Evolutionary conservation across 2,797 vertebrate genomes (phyloP).

Genomic region (Heterohyrax brucei): DNA sequence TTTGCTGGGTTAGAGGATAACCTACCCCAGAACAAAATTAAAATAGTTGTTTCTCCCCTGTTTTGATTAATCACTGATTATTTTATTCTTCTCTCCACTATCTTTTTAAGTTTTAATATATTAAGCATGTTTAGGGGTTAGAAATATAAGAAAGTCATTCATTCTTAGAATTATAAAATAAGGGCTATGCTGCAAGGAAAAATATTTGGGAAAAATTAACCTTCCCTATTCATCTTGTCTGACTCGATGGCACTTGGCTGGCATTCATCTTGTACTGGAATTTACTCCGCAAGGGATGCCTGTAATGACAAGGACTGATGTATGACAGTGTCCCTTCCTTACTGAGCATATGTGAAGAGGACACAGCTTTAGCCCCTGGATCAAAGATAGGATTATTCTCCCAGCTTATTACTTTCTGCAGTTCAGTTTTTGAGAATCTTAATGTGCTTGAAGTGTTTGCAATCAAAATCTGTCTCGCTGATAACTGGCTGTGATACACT

Average conservation of each 20-base stretch:
- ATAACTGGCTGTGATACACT: not conserved
- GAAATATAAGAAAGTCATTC: slow-evolving; percentile 6
- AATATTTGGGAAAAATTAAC: not conserved
- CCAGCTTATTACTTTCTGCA: not conserved
- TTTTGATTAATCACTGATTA: slow-evolving; percentile 27
- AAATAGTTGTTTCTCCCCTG: not conserved
- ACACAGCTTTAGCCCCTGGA: not conserved
- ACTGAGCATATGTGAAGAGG: not conserved
- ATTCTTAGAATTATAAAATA: slow-evolving; percentile 20
- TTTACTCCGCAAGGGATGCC: not conserved
- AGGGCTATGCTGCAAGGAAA: not conserved
- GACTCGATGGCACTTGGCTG: too few relatives aligned
- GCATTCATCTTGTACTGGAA: not conserved
- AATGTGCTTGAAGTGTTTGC: not conserved
- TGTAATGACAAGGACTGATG: not conserved
- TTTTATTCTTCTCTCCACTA: not conserved
- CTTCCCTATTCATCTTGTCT: not conserved
- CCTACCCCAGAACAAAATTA: not conserved
- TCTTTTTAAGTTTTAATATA: not conserved
- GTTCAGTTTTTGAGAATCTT: slow-evolving; percentile 6
- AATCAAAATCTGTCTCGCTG: not conserved
- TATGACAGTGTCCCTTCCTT: not conserved
- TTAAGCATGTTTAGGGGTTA: not conserved
- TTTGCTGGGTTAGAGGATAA: not conserved
- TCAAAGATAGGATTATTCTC: not conserved